These are phyloP conservation scores for Drosophila novamexicana DNA, from an alignment of 1,140 invertebrate genomes.

Conservation along the genomic window DNA sequence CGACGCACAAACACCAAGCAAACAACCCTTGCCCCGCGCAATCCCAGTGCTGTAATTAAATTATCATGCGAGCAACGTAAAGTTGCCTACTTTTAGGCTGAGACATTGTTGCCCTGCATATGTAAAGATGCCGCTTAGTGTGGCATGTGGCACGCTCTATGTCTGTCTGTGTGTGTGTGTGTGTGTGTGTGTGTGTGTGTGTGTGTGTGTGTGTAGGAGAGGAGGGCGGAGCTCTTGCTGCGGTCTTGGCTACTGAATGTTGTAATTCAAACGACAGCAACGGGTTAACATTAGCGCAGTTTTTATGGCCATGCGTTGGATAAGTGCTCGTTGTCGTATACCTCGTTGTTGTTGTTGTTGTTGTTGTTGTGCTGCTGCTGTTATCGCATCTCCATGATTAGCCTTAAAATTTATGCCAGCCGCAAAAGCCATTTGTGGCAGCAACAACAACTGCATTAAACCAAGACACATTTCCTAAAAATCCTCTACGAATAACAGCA, in stretches of 20 bases:
- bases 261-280: constrained; percentile 76
- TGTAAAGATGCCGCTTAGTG: constrained; percentile 23
- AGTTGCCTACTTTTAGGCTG: constrained; percentile 51
- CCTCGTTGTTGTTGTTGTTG: constrained; percentile 19
- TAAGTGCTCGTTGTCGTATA: constrained; percentile 53
- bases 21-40: constrained; percentile 1
- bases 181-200: not conserved
- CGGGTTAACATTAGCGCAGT: constrained; percentile 81
- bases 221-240: not conserved
- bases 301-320: constrained; percentile 68
- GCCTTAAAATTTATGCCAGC: constrained; percentile 69
- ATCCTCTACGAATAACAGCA: too few relatives aligned
- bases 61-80: constrained; percentile 67
- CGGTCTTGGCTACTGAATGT: constrained; percentile 34
- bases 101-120: constrained; percentile 40
- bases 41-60: constrained; percentile 73
- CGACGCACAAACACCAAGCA: not conserved
- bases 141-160: too few relatives aligned
- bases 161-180: too few relatives aligned
- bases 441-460: constrained; percentile 14
- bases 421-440: constrained; percentile 61
- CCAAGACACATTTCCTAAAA: not conserved
- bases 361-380: constrained; percentile 30
- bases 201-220: not conserved
- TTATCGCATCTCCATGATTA: constrained; percentile 70